A percentile compares a stretch with the other conserved stretches of the same genome.
phyloP scores from a whole-genome alignment of 2,888 invertebrate species.

The Lepidonotus clava region DNA sequence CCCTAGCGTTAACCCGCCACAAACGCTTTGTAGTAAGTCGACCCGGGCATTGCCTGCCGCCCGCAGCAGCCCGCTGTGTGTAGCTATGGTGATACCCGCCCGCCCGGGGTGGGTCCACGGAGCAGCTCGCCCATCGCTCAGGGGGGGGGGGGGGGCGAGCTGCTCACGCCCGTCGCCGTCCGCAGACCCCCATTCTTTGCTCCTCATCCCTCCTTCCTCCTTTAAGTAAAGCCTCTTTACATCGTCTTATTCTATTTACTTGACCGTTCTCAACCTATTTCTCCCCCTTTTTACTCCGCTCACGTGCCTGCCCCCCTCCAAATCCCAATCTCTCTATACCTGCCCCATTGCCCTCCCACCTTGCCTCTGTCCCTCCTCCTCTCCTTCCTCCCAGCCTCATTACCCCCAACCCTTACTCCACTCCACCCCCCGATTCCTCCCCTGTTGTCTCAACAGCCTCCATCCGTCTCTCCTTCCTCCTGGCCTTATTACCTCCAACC shows the following conservation, averaged over 20 bases:
- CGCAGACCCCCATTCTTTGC: no score
- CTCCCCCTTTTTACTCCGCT: not conserved
- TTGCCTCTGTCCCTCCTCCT: not conserved
- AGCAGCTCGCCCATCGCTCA: no score
- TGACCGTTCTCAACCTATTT: no score
- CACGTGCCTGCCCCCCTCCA: not conserved
- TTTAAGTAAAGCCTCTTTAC: no score
- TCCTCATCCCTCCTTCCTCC: no score
- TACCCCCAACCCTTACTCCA: not conserved
- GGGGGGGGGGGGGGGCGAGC: no score
- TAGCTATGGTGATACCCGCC: no score
- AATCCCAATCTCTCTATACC: no score
- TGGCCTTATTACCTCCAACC: not conserved
- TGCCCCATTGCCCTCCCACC: not conserved
- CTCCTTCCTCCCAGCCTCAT: not conserved
- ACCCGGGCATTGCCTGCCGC: not conserved
- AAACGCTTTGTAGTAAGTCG: not conserved
- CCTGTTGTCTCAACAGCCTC: not conserved
- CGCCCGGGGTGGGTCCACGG: no score
- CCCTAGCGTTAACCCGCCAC: not conserved
- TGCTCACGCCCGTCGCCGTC: no score
- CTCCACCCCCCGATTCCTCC: not conserved
- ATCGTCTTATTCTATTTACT: no score
- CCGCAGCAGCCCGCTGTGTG: no score
- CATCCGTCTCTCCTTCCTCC: not conserved